Percentiles rank a stretch among this genome's conserved stretches.
Conservation (phyloP, 1,140 invertebrate species). For the Acromyrmex echinatior region DNA sequence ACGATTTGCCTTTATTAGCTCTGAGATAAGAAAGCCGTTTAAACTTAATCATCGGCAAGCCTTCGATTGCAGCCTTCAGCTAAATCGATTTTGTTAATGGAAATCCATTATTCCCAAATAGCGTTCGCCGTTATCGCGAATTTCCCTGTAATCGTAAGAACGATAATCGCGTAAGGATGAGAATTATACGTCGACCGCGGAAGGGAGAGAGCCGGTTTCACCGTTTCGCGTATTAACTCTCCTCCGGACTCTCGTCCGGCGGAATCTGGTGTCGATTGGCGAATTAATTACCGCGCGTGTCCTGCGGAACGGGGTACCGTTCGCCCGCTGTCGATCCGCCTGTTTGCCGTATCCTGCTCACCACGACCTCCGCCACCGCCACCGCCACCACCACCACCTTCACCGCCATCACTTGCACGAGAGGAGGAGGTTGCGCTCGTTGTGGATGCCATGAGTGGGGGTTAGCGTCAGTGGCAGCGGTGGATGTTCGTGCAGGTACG, state of each 20-base stretch:
- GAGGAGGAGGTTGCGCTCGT: conserved; percentile 37
- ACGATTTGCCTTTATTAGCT: background rate
- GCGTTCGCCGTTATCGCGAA: background rate
- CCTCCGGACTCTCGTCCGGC: conserved; percentile 23
- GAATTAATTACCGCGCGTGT: conserved; percentile 59
- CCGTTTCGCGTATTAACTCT: conserved; percentile 31
- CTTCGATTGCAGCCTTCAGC: background rate
- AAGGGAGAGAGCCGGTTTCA: background rate
- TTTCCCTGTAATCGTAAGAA: background rate
- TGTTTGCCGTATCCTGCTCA: conserved; percentile 41
- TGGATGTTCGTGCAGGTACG: conserved; percentile 61
- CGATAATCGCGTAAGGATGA: conserved; percentile 19
- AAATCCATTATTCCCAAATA: conserved; percentile 2
- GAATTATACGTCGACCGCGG: conserved; percentile 5
- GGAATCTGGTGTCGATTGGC: conserved; percentile 52
- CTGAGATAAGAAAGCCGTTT: background rate
- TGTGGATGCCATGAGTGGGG: conserved; percentile 19
- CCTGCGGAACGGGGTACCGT: conserved; percentile 20
- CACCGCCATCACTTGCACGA: conserved; percentile 28
- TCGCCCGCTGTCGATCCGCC: conserved; percentile 21
- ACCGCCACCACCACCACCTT: background rate
- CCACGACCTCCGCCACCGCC: conserved; percentile 1
- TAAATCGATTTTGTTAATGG: background rate
- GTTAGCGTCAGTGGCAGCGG: conserved; percentile 55
- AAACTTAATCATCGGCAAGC: conserved; percentile 4